Conservation (phyloP, 2,113 vertebrate genomes). For the Cepphus grylle region DNA sequence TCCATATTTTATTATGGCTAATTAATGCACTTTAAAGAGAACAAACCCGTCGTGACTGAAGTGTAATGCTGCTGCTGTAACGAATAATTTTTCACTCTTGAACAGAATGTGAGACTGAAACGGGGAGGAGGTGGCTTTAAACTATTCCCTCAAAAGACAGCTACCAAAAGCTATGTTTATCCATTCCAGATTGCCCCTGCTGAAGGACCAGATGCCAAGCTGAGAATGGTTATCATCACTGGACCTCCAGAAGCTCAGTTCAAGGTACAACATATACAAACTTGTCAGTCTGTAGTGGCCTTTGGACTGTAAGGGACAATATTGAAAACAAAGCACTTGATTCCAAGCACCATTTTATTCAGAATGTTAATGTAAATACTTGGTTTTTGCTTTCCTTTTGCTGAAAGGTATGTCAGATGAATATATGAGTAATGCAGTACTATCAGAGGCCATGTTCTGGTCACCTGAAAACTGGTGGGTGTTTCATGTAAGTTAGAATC, state of each 20-base stretch:
- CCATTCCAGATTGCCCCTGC: slow-evolving; percentile 90
- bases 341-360: background rate
- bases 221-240: slow-evolving; percentile 94
- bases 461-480: background rate
- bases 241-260: slow-evolving; percentile 98
- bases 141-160: slow-evolving; percentile 9
- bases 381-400: background rate
- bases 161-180: slow-evolving; percentile 46
- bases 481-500: background rate
- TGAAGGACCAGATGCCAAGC: slow-evolving; percentile 91
- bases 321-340: background rate
- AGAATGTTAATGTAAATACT: background rate
- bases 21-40: slow-evolving; percentile 41
- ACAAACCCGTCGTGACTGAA: background rate
- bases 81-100: slow-evolving; percentile 10
- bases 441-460: background rate
- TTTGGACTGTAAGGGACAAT: background rate
- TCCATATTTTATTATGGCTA: background rate
- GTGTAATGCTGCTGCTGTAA: slow-evolving; percentile 24
- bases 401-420: background rate
- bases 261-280: slow-evolving; percentile 79
- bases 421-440: background rate
- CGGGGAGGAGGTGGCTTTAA: slow-evolving; percentile 26
- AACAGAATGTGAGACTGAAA: slow-evolving; percentile 53
- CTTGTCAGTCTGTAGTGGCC: background rate